Evolutionary conservation across 1,140 invertebrate genomes (phyloP).

Genomic region (Dufourea novaeangliae): DNA sequence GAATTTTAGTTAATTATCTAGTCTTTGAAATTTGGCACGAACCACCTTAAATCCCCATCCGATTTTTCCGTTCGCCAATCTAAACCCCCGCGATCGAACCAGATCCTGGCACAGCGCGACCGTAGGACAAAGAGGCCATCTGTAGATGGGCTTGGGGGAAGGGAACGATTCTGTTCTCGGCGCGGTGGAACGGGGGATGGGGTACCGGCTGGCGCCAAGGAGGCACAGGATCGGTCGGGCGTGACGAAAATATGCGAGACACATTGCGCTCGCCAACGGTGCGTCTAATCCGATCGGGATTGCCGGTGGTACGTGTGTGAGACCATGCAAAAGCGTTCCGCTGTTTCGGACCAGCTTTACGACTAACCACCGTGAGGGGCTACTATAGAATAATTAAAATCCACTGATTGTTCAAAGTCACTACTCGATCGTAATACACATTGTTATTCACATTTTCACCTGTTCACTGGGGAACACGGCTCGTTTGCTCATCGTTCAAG

Average conservation of each 20-base stretch:
- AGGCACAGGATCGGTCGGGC: slow-evolving; percentile 63
- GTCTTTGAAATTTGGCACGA: too few relatives aligned
- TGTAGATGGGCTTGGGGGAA: too few relatives aligned
- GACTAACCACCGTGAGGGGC: slow-evolving; percentile 12
- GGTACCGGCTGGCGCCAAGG: slow-evolving; percentile 56
- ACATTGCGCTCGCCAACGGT: slow-evolving; percentile 69
- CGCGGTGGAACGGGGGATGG: slow-evolving; percentile 19
- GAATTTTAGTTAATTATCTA: too few relatives aligned
- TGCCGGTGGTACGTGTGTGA: slow-evolving; percentile 61
- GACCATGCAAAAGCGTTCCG: slow-evolving; percentile 52
- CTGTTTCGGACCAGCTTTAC: slow-evolving; percentile 43
- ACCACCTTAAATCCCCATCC: too few relatives aligned
- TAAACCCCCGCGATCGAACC: slow-evolving; percentile 27
- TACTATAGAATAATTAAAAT: neutral
- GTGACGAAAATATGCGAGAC: slow-evolving; percentile 72
- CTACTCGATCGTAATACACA: neutral
- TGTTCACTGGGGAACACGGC: neutral
- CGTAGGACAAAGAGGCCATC: neutral
- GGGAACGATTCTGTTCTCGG: slow-evolving; percentile 3
- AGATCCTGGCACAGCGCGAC: neutral
- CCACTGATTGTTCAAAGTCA: neutral
- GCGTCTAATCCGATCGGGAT: slow-evolving; percentile 68
- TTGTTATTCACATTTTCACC: neutral
- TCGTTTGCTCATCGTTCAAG: too few relatives aligned
- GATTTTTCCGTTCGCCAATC: slow-evolving; percentile 30